Conservation (phyloP, 2,797 vertebrate species). For the Hephaestus fuliginosus region DNA sequence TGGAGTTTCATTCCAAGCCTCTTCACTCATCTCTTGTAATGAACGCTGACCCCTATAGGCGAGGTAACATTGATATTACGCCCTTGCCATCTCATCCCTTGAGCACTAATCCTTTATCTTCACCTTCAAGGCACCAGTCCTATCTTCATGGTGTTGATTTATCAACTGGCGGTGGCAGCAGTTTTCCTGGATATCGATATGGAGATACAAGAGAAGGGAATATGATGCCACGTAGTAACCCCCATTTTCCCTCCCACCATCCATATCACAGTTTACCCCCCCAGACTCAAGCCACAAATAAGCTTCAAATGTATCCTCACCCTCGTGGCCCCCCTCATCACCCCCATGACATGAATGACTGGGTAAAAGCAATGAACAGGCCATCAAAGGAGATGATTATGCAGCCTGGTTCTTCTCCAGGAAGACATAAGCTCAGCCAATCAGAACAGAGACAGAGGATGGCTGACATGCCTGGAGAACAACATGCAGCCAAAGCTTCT, state of each 20-base stretch:
- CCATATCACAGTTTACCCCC: constrained; percentile 80
- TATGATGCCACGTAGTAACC: constrained; percentile 72
- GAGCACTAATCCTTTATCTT: constrained; percentile 80
- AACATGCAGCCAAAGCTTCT: constrained; percentile 68
- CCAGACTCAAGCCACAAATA: constrained; percentile 77
- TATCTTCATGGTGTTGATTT: constrained; percentile 84
- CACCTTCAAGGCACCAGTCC: constrained; percentile 81
- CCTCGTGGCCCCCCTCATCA: constrained; percentile 78
- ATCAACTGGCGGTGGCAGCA: constrained; percentile 63
- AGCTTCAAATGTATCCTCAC: constrained; percentile 84
- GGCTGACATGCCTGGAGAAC: constrained; percentile 73
- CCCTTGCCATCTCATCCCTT: constrained; percentile 72
- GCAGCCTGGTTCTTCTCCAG: constrained; percentile 78
- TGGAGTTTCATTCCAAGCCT: constrained; percentile 77
- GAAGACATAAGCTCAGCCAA: constrained; percentile 76
- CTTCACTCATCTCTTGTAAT: constrained; percentile 73
- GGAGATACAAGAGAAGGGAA: constrained; percentile 81
- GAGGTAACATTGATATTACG: constrained; percentile 72
- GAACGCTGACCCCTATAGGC: constrained; percentile 79
- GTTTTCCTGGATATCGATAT: constrained; percentile 80
- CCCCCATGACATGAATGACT: constrained; percentile 81
- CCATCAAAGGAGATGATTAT: constrained; percentile 82
- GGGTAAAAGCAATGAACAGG: constrained; percentile 83
- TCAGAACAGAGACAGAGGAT: constrained; percentile 81
- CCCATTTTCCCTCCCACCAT: constrained; percentile 81